These are phyloP conservation scores for Aleiodes leptofemur DNA, from an alignment of 2,888 invertebrate genomes.

Conservation along the genomic window DNA sequence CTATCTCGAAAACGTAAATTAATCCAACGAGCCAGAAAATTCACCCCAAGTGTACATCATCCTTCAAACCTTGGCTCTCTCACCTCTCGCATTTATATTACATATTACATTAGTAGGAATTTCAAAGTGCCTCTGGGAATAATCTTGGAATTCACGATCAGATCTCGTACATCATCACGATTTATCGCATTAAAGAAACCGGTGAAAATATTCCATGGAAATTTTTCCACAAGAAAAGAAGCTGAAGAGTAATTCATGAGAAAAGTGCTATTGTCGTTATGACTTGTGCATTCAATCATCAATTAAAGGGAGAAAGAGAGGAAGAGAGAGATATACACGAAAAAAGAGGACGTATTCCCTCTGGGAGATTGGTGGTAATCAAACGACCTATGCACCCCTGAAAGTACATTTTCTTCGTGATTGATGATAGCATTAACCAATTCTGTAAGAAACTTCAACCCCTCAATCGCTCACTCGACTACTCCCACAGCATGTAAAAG, in stretches of 20 bases:
- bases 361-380: conserved; percentile 26
- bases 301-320: conserved; percentile 14
- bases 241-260: too few species aligned
- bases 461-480: conserved; percentile 27
- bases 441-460: conserved; percentile 34
- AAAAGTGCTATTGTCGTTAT: not conserved
- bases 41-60: not conserved
- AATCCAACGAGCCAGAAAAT: conserved; percentile 19
- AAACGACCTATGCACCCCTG: conserved; percentile 27
- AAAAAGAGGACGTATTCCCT: conserved; percentile 20
- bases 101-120: too few species aligned
- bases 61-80: too few species aligned
- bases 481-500: conserved; percentile 10
- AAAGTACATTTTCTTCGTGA: conserved; percentile 32
- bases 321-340: not conserved
- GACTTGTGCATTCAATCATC: conserved; percentile 30
- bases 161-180: too few species aligned
- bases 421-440: conserved; percentile 39
- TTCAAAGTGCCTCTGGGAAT: too few species aligned
- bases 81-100: too few species aligned
- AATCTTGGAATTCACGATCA: too few species aligned
- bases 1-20: conserved; percentile 9
- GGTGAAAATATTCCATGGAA: too few species aligned
- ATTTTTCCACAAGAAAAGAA: too few species aligned
- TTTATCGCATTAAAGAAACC: too few species aligned